phyloP scores from a whole-genome alignment of 1,140 invertebrate genomes.

The Ostrea denselamellosa region DNA sequence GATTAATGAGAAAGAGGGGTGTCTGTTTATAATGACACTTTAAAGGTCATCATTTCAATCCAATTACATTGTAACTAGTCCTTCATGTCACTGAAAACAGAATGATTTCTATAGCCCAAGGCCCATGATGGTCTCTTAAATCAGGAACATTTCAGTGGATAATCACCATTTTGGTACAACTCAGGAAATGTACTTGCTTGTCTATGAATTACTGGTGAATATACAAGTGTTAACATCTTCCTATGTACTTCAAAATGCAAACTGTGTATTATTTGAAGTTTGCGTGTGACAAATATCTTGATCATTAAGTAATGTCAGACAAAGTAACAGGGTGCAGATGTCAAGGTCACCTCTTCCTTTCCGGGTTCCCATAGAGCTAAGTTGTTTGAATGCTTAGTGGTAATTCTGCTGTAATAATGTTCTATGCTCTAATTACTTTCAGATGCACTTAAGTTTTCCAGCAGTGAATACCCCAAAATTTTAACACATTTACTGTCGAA shows the following conservation, averaged over 20 bases:
- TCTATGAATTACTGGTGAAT: not conserved
- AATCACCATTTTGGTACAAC: not conserved
- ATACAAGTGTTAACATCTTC: not conserved
- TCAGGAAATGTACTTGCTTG: not conserved
- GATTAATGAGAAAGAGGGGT: not conserved
- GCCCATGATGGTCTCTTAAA: not conserved
- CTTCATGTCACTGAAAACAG: not conserved
- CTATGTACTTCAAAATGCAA: not conserved
- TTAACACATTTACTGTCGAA: conserved; percentile 1
- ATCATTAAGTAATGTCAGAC: not conserved
- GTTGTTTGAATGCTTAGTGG: not conserved
- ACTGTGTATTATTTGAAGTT: not conserved
- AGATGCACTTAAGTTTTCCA: not conserved
- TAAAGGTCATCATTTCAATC: conserved; percentile 14
- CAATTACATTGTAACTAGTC: not conserved
- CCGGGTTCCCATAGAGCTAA: not conserved
- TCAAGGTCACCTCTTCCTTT: not conserved
- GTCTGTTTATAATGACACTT: not conserved
- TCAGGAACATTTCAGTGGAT: not conserved
- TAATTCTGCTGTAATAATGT: not conserved
- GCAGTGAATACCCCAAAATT: not conserved
- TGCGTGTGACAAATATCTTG: not conserved
- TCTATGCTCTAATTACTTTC: not conserved
- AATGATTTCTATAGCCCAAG: not conserved
- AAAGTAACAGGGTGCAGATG: not conserved